Evolutionary conservation across 1,140 invertebrate species (phyloP).

Genomic region (Wiebesia pumilae): DNA sequence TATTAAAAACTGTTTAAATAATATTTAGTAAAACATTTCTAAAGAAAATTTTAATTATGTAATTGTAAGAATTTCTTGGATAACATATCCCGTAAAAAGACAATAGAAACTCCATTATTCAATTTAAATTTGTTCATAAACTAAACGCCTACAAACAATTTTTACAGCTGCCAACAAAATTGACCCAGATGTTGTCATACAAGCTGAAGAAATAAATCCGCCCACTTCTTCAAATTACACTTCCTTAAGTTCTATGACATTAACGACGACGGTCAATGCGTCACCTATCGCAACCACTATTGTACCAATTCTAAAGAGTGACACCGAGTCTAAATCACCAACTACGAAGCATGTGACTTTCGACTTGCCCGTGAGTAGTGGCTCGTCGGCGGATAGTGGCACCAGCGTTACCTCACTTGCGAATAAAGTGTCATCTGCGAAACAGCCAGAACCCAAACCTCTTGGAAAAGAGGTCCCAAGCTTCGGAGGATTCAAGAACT

Average conservation of each 20-base stretch:
- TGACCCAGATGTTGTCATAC: conserved; percentile 70
- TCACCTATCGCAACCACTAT: conserved; percentile 68
- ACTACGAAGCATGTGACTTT: conserved; percentile 64
- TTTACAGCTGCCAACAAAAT: conserved; percentile 65
- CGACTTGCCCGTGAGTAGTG: conserved; percentile 50
- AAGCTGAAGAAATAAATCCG: conserved; percentile 66
- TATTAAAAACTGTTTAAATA: no score
- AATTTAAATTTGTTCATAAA: neutral
- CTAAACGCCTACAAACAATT: neutral
- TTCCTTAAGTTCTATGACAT: conserved; percentile 64
- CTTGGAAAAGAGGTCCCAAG: neutral
- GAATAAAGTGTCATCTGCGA: conserved; percentile 14
- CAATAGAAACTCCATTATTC: no score
- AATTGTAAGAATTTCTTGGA: no score
- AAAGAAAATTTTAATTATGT: no score
- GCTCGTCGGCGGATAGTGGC: neutral
- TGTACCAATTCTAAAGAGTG: conserved; percentile 60
- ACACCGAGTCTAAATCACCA: conserved; percentile 36
- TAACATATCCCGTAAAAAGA: no score
- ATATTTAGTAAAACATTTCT: no score
- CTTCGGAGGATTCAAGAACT: neutral
- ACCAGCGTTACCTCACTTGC: neutral
- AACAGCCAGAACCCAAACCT: neutral
- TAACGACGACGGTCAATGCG: conserved; percentile 67
- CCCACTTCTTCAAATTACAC: conserved; percentile 47